Conservation (phyloP, 2,888 invertebrate genomes). For the Nemotelus nigrinus region DNA sequence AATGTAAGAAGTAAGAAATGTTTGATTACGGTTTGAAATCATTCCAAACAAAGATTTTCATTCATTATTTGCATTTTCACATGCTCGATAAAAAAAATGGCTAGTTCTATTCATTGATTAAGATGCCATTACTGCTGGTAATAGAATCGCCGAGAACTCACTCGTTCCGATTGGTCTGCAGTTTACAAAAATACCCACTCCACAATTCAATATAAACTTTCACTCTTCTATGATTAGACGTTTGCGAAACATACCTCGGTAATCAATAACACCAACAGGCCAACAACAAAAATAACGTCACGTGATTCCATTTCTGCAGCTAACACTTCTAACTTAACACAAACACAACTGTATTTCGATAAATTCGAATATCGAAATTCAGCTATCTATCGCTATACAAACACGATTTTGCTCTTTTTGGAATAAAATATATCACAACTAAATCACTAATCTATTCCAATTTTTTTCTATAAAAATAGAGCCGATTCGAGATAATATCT, state of each 20-base stretch:
- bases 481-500: not conserved
- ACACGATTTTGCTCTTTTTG: not conserved
- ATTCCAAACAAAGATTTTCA: too few species aligned
- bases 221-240: not conserved
- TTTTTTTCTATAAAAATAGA: not conserved
- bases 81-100: too few species aligned
- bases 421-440: slow-evolving; percentile 14
- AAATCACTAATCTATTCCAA: slow-evolving; percentile 36
- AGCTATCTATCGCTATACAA: not conserved
- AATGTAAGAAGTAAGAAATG: too few species aligned
- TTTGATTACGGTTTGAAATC: too few species aligned
- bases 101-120: too few species aligned
- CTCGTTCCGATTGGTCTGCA: too few species aligned
- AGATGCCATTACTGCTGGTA: too few species aligned
- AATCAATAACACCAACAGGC: slow-evolving; percentile 13
- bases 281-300: not conserved
- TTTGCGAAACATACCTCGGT: slow-evolving; percentile 28
- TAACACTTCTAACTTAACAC: not conserved
- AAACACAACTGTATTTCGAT: slow-evolving; percentile 1
- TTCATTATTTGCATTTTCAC: too few species aligned
- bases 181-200: not conserved
- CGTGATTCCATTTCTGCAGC: slow-evolving; percentile 13
- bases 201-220: not conserved
- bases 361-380: not conserved
- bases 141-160: too few species aligned